A percentile compares a stretch with the other conserved stretches of the same genome.
Conservation (phyloP, 2,113 vertebrate genomes). For the Asarcornis scutulata region DNA sequence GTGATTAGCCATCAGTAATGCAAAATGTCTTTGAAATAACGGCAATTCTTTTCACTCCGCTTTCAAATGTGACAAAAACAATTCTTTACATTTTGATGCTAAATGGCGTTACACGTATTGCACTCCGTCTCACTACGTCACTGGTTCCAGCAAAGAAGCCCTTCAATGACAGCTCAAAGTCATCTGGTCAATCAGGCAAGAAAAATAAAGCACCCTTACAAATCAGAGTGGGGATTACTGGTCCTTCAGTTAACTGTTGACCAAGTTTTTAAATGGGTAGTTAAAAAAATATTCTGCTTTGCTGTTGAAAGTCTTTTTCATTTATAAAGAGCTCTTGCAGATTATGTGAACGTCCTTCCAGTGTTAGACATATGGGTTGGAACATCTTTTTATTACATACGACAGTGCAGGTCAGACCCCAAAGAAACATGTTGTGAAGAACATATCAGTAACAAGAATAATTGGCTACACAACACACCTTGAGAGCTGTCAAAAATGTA, state of each 20-base stretch:
- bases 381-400: background rate
- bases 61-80: background rate
- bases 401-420: background rate
- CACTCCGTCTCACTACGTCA: background rate
- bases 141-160: background rate
- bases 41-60: background rate
- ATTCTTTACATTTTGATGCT: background rate
- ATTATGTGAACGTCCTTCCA: background rate
- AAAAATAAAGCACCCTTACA: background rate
- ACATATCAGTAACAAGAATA: background rate
- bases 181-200: background rate
- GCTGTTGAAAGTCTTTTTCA: background rate
- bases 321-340: background rate
- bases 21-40: background rate
- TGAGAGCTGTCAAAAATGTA: conserved; percentile 3
- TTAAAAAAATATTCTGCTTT: background rate
- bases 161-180: conserved; percentile 41
- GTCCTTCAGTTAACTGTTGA: background rate
- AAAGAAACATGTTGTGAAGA: background rate
- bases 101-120: background rate
- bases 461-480: background rate
- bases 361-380: background rate
- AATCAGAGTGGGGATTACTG: background rate
- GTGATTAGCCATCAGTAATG: conserved; percentile 1
- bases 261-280: background rate